phyloP scores from a whole-genome alignment of 2,888 invertebrate species.

The Anoncus sp. region DNA sequence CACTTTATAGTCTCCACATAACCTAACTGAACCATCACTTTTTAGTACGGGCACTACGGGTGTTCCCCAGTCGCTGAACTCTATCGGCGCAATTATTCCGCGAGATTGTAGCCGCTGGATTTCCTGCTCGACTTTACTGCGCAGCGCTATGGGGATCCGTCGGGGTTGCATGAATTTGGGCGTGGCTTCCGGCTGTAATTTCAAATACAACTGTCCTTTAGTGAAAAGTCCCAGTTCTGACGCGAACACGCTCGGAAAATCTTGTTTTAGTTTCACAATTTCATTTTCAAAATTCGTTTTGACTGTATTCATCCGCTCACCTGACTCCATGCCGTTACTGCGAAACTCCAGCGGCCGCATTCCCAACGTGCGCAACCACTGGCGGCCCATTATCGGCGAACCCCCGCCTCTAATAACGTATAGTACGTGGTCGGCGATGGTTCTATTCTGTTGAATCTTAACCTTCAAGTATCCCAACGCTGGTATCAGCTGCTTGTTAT shows the following conservation, averaged over 20 bases:
- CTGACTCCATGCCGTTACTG: not conserved
- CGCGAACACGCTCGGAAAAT: conserved; percentile 21
- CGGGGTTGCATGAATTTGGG: conserved; percentile 64
- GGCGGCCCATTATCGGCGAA: conserved; percentile 15
- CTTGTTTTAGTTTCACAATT: not conserved
- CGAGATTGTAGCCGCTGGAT: not conserved
- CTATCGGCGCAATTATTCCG: conserved; percentile 21
- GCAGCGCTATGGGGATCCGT: conserved; percentile 4
- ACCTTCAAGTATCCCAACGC: conserved; percentile 9
- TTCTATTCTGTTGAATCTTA: not conserved
- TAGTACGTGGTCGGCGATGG: not conserved
- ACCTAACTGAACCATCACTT: not conserved
- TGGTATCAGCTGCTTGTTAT: conserved; percentile 34
- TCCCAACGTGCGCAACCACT: too few species aligned
- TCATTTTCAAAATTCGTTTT: conserved; percentile 11
- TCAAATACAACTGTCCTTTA: conserved; percentile 34
- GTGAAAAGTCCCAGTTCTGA: conserved; percentile 28
- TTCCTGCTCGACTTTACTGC: conserved; percentile 2
- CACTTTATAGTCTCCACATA: not conserved
- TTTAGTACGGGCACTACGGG: conserved; percentile 7
- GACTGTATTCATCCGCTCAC: conserved; percentile 10
- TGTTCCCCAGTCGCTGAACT: conserved; percentile 9
- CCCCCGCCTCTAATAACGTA: conserved; percentile 18
- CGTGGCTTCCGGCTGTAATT: conserved; percentile 52
- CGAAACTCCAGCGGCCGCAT: too few species aligned